Evolutionary conservation across 1,140 invertebrate genomes (phyloP), one percentile per base, ranked within the genome.

Genomic region (Trachelipus rathkii): DNA sequence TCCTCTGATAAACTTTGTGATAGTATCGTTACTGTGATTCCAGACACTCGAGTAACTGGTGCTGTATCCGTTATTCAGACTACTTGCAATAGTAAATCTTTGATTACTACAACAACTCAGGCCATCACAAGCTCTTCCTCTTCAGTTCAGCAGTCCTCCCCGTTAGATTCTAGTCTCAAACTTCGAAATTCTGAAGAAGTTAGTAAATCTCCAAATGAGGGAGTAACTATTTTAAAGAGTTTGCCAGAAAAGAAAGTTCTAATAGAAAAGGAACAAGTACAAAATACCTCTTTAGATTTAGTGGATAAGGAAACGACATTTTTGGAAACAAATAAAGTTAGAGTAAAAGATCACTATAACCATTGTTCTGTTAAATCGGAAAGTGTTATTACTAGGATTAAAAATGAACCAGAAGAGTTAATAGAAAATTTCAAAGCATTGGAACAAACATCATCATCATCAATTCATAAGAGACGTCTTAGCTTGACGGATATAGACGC

Each of bases 61-160:
- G 75, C 77, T n/a, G 72, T 77, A 46, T 76, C 80, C 7, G 77
- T 79, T 21, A 79, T 81, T 11, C 76, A 80, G 50, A 77, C 81
- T 5, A 74, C 78, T 23, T 77, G 78, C 0, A 74, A 70, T 74
- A 74, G 78, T 70, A 81, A 79, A 44, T 74, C 81, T 74, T 75
- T 76, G 53, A 70, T 78, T 50, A 76, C 81, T 19, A 78, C 81
- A 44, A 76, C 81, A 24, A 78, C 81, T 43, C 50, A 60, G 50
- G 11, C 50, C 50, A 13, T 60, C 19, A 60, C 50, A 15, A 60
- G 50, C 19, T 60, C 50, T 60, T 60, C 50, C 19, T 60, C 50
- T 60, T 60, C 50, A 15, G 50, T 60, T 19, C 50, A 60, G 50
- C 50, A 60, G 3, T 8, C 50, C 19, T 60, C 50, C 4, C 50